Conservation (phyloP, 2,797 vertebrate species). For the Adrianichthys oophorus region DNA sequence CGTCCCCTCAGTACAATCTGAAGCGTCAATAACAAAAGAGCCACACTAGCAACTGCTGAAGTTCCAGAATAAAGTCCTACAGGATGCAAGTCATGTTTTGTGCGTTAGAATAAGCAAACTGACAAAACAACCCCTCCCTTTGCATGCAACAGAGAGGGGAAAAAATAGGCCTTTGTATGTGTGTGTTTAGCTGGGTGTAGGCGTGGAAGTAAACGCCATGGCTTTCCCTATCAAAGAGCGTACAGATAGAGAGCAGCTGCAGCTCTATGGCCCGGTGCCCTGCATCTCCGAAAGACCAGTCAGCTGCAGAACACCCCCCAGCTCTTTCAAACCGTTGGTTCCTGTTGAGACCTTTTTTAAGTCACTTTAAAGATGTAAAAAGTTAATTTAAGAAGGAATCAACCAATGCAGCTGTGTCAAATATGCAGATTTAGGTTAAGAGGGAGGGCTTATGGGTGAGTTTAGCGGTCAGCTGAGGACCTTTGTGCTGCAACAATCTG, state of each 20-base stretch:
- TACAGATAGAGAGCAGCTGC: constrained; percentile 80
- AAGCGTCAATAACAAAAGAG: constrained; percentile 30
- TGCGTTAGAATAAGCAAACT: constrained; percentile 26
- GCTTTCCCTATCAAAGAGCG: constrained; percentile 72
- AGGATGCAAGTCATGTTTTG: neutral
- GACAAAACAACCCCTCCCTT: constrained; percentile 20
- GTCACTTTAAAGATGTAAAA: constrained; percentile 17
- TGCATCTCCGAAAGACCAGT: constrained; percentile 66
- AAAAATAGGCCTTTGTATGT: constrained; percentile 55
- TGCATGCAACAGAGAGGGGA: constrained; percentile 27
- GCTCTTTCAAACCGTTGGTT: constrained; percentile 21
- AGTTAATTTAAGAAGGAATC: constrained; percentile 12
- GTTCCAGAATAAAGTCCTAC: constrained; percentile 14
- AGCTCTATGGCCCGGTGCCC: constrained; percentile 73
- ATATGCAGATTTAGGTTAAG: constrained; percentile 1
- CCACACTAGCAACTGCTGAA: constrained; percentile 28
- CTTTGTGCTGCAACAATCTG: constrained; percentile 15
- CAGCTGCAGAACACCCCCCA: constrained; percentile 66
- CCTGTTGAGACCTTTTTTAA: constrained; percentile 8
- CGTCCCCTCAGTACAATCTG: constrained; percentile 24
- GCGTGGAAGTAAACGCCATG: constrained; percentile 47
- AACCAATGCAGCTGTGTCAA: constrained; percentile 12
- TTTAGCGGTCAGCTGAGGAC: constrained; percentile 16
- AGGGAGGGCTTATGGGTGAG: constrained; percentile 21
- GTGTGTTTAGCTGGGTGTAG: constrained; percentile 17